Evolutionary conservation across 2,888 invertebrate genomes (phyloP), one percentile per base, ranked within the genome.

Genomic region (Agrotis puta): DNA sequence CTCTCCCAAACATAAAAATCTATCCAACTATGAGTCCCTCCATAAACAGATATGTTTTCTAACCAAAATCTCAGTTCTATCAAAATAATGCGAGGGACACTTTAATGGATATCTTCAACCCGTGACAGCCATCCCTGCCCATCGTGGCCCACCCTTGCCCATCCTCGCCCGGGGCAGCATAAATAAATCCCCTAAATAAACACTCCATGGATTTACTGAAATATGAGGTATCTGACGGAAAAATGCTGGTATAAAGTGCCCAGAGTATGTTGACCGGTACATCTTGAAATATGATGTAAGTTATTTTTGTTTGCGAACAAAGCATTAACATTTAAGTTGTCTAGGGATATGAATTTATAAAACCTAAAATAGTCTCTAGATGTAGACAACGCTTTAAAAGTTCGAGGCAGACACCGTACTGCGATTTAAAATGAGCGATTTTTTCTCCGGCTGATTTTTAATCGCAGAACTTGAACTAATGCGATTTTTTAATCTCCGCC

Each of bases 161-260:
- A 79, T 76, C 82, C 82, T 59, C 47, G 80, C 85, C 67, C 68
- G 54, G 51, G 80, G 84, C 76, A 77, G 72, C 77, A 82, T 84
- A 85, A 83, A 84, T 83, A 85, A 82, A 82, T 85, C 79, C 74
- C 84, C 85, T 85, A 84, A 85, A 79, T 84, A 84, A 84, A 85
- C 85, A 84, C 77, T 64, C 77, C 45, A 47, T 51, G 57, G 73
- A 59, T 74, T 81, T 74, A 72, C 70, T 50, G 51, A 84, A 80
- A 82, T 63, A 78, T 68, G 48, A 59, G 70, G 65, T 64, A 61
- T 67, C 47, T 63, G n/a, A 11, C 62, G 54, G 66, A 71, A 82
- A 79, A 79, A 67, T 73, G 16, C n/a, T 51, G 39, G 64, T 45
- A 59, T 39, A 20, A 57, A 58, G 53, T 69, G 56, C 27, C 75